Conservation (phyloP, 2,113 vertebrate genomes). For the Gymnocephalus cernua region DNA sequence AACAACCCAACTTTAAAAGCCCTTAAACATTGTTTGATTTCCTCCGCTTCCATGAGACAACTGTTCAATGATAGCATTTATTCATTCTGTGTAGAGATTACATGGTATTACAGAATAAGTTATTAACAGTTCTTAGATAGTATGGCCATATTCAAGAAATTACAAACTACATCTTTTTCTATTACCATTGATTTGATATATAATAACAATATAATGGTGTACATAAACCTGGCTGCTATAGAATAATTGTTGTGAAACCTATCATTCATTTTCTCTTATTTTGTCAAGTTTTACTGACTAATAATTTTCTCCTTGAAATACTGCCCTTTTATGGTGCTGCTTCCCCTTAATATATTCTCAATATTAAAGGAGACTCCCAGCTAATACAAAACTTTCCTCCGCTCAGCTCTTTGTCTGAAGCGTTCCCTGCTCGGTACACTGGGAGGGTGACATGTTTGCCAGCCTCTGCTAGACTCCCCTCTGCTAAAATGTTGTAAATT, state of each 20-base stretch:
- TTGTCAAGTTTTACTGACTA: conserved; percentile 11
- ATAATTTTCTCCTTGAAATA: conserved; percentile 31
- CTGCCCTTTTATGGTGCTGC: conserved; percentile 18
- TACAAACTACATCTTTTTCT: not conserved
- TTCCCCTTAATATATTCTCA: conserved; percentile 36
- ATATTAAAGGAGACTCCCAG: conserved; percentile 54
- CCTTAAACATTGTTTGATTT: not conserved
- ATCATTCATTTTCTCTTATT: conserved; percentile 13
- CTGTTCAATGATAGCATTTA: not conserved
- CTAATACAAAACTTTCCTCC: conserved; percentile 39
- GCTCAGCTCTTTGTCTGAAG: conserved; percentile 88
- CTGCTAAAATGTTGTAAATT: conserved; percentile 99
- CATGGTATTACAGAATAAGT: not conserved
- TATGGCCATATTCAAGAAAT: not conserved
- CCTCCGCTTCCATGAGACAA: too few species aligned
- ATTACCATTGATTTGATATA: not conserved
- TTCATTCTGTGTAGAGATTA: not conserved
- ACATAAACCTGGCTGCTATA: not conserved
- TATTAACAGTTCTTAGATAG: not conserved
- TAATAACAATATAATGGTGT: not conserved
- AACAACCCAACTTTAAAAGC: not conserved
- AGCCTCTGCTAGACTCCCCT: conserved; percentile 92
- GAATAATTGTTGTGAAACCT: not conserved
- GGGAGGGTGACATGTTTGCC: conserved; percentile 90
- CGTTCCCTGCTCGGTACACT: conserved; percentile 88